Evolutionary conservation across 1,140 invertebrate genomes (phyloP), one percentile per base, ranked within the genome.

Genomic region (Eumeta japonica): DNA sequence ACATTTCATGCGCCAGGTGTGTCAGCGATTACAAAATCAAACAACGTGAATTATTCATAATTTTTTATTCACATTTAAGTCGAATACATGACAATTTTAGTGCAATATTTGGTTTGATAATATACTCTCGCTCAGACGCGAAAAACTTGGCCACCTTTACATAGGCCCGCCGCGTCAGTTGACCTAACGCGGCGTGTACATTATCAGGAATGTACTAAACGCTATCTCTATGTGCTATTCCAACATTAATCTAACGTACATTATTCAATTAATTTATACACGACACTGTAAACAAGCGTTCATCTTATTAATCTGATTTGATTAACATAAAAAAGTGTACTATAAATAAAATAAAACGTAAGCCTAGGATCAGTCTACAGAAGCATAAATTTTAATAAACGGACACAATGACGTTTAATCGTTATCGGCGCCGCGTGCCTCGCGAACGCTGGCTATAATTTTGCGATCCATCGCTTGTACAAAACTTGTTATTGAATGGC

Each of bases 61-160:
- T 29, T 35, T 60, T 68, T 65, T 65, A 63, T 57, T 64, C 53
- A 53, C 57, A 54, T 64, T 62, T 61, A 63, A 64, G 55, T 64
- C 59, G 61, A 64, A 66, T 70, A 66, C 62, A 70, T 64, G 58
- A 64, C 62, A 57, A 46, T 50, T 66, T n/a, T n/a, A n/a, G n/a
- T 70, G 28, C 28, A 29, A 29, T 29, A 29, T 70, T 70, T 70
- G 65, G 65, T 70, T 61, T 64, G 64, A 62, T 58, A 62, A 50
- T 55, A 58, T 62, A 64, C 54, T n/a, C n/a, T 53, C 60, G 61
- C 60, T 55, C 56, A 55, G 39, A 45, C 55, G 50, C 19, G 42
- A 46, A 41, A 31, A 35, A 45, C 33, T 17, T 39, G 24, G n/a
- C n/a, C n/a, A n/a, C n/a, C n/a, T n/a, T n/a, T 44, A 42, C 28